phyloP scores from a whole-genome alignment of 2,888 invertebrate genomes.

The Polydrusus pterygomalis region DNA sequence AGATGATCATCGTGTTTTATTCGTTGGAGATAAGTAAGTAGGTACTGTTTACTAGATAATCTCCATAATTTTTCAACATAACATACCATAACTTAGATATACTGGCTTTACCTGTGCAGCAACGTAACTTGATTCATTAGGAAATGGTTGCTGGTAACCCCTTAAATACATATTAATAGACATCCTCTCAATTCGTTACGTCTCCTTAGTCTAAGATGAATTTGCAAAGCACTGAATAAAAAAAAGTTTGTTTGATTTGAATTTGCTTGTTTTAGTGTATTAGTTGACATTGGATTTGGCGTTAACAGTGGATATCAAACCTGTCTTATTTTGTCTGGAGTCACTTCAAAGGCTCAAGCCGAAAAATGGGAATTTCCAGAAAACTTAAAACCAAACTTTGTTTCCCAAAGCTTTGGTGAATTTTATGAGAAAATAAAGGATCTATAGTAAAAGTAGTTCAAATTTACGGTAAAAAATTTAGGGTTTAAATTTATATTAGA shows the following conservation, averaged over 20 bases:
- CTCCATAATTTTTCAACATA: not conserved
- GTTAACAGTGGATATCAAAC: slow-evolving; percentile 31
- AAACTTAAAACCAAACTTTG: not conserved
- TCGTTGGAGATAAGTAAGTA: slow-evolving; percentile 39
- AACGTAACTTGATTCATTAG: no score
- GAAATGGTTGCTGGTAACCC: no score
- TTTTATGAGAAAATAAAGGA: slow-evolving; percentile 20
- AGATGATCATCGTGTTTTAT: slow-evolving; percentile 36
- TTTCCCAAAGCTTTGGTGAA: not conserved
- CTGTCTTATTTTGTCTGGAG: slow-evolving; percentile 18
- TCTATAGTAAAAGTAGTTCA: not conserved
- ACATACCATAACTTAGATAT: no score
- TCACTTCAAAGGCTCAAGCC: slow-evolving; percentile 3
- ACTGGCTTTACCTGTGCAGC: no score
- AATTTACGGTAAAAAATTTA: no score
- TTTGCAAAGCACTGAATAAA: no score
- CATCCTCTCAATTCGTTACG: no score
- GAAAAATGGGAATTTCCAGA: slow-evolving; percentile 25
- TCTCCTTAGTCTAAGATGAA: no score
- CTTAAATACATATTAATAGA: no score
- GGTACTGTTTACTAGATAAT: not conserved
- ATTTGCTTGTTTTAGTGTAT: slow-evolving; percentile 30
- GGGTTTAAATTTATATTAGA: not conserved
- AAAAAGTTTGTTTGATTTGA: no score
- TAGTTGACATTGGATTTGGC: slow-evolving; percentile 30